Base-by-base conservation (phyloP, 2,888 invertebrate genomes). In the Gastracanthus pulcherrimus region DNA sequence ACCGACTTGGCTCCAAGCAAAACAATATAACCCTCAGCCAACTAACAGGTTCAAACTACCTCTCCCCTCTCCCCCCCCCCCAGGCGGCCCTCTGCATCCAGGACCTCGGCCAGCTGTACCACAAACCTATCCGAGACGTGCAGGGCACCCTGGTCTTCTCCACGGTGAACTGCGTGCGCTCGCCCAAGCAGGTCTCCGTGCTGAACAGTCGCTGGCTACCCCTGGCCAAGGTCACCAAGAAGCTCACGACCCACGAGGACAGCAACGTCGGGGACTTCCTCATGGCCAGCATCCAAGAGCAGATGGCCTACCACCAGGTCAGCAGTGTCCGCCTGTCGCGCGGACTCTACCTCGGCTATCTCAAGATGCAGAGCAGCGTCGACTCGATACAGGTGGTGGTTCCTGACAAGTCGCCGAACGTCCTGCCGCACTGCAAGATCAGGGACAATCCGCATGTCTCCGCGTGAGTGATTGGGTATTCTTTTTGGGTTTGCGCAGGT, bases 391-490 rank as follows among this genome's bases (percentile, higher is more conserved):
- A 98, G 88, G 96, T 99, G 11, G 96, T 99, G 64, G 98, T 98
- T 31, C 97, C 98, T 0, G 95, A 96, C 75, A 96, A 97, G 88
- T 95, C 97, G 1, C 99, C 99, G 4, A 99, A 98, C 91, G 97
- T 98, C 86, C 94, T 99, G 85, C 99, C 99, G 0, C 97, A 98
- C 90, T 96, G 96, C 84, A 97, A 97, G 91, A 95, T 99, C 48
- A 93, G 99, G 82, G 97, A 98, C 86, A 99, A 99, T 92, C 97
- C 98, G 0, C 98, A 99, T 90, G 97, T 99, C 0, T 98, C 98
- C 16, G 96, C 96, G 97, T 97, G 70, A 76, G 72, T 75, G n/a
- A 0, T 1, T 36, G 1, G 1, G 16, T 26, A 48, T 67, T 34
- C 13, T 19, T 64, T 29, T 31, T n/a, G n/a, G n/a, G n/a, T n/a